Base-by-base conservation (phyloP, 1,140 invertebrate species). In the Odontomachus brunneus region DNA sequence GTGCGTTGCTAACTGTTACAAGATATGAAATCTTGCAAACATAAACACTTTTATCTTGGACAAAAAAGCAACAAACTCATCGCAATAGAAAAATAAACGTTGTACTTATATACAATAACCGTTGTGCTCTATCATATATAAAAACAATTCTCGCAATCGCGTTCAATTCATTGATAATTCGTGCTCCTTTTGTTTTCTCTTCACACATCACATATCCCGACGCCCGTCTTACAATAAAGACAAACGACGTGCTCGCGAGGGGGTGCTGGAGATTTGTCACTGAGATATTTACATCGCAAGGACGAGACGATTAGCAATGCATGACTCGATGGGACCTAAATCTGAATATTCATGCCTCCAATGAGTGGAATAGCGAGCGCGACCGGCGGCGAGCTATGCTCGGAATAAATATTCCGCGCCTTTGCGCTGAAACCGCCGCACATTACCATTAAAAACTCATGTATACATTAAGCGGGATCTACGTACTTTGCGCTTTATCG, bases 331-430 rank as follows among this genome's bases (percentile, higher is more conserved):
- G 33, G 38, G 53, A 67, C 49, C 9, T 60, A 48, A 73, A 82
- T 71, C 72, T 88, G 87, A 88, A 91, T 91, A 92, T 92, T 91
- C 86, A 89, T 88, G 59, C 15, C 51, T 55, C 63, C 71, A 85
- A 84, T 83, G 81, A 85, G 84, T 71, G 24, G 26, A 62, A 71
- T 33, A 73, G n/a, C 33, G 19, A 80, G 19, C 44, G 17, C 29
- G 29, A 33, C 29, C 29, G 29, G 38, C 29, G 29, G 38, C 49
- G 26, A 17, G 14, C 19, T 24, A 60, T 33, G 38, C 55, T 71
- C 24, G 26, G 67, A 33, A 81, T 81, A 72, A 57, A 81, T 73
- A 72, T 73, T 60, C 29, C 29, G 29, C 29, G 51, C 17, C n/a
- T 59, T 48, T 38, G 49, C 33, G 9, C 9, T 22, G 14, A 73